Conservation (phyloP, 2,113 vertebrate species). For the Candoia aspera region DNA sequence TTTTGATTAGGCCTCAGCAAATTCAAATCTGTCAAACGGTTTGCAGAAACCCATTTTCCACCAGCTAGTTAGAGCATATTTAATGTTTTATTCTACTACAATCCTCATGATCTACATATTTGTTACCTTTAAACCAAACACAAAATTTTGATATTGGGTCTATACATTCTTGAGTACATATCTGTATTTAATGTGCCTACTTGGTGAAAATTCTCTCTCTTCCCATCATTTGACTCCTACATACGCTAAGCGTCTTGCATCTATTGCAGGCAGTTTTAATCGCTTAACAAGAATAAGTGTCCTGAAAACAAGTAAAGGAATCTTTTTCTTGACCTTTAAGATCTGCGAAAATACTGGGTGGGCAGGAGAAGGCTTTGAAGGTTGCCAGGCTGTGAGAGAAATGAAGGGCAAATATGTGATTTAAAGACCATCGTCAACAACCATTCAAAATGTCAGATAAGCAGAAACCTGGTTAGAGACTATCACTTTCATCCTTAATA, state of each 20-base stretch:
- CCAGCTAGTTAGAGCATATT: neutral
- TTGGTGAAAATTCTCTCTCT: neutral
- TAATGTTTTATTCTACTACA: neutral
- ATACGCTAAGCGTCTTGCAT: neutral
- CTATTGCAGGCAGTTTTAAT: neutral
- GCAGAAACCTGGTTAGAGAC: neutral
- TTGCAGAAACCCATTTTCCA: neutral
- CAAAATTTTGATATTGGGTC: neutral
- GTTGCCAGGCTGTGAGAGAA: constrained; percentile 3
- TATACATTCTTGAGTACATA: neutral
- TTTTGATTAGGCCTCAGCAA: neutral
- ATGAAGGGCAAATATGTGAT: constrained; percentile 6
- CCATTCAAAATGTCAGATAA: neutral
- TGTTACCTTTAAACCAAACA: neutral
- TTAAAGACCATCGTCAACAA: neutral
- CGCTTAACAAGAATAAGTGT: neutral
- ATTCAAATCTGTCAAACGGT: neutral
- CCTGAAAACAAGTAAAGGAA: neutral
- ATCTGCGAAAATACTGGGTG: neutral
- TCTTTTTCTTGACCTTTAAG: neutral
- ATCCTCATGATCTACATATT: neutral
- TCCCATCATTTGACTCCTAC: neutral
- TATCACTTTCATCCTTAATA: neutral
- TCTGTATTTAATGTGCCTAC: neutral
- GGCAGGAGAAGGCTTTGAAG: neutral